These are phyloP conservation scores for Cremastobaeus sp. DNA, from an alignment of 2,888 invertebrate genomes.

Conservation along the genomic window DNA sequence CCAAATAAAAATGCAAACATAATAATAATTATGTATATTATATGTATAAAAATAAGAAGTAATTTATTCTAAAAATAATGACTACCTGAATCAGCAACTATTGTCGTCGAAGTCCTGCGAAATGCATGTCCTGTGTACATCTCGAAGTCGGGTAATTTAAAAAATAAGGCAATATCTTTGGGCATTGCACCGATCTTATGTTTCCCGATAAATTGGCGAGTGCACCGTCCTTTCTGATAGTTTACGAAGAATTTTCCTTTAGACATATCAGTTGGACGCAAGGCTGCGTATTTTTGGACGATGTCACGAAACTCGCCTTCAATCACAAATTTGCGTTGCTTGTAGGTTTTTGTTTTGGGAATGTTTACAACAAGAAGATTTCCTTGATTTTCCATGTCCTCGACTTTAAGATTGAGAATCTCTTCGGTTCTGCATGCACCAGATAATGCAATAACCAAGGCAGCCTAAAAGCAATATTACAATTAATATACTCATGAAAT, in stretches of 20 bases:
- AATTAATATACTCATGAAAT: no score
- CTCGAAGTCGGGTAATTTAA: conserved; percentile 17
- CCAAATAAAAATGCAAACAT: conserved; percentile 16
- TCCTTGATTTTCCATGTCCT: conserved; percentile 22
- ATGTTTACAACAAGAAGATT: conserved; percentile 26
- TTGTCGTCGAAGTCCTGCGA: conserved; percentile 7
- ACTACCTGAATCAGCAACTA: conserved; percentile 16
- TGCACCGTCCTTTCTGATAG: conserved; percentile 60
- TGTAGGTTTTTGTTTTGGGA: conserved; percentile 27
- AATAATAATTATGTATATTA: no score
- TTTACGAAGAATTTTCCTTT: conserved; percentile 26
- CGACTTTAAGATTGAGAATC: conserved; percentile 23
- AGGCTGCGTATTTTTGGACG: conserved; percentile 15
- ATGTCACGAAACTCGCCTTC: conserved; percentile 14
- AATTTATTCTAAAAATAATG: conserved; percentile 4
- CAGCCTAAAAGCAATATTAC: conserved; percentile 16
- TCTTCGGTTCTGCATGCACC: conserved; percentile 17
- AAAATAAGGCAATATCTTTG: conserved; percentile 41
- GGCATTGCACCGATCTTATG: conserved; percentile 55
- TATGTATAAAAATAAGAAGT: not conserved
- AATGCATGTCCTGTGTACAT: conserved; percentile 24
- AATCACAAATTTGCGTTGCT: conserved; percentile 17
- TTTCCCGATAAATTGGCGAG: conserved; percentile 43
- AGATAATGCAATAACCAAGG: conserved; percentile 1
- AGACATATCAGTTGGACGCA: conserved; percentile 6